Base-by-base conservation (phyloP, 2,113 vertebrate genomes). In the Cisticola juncidis region DNA sequence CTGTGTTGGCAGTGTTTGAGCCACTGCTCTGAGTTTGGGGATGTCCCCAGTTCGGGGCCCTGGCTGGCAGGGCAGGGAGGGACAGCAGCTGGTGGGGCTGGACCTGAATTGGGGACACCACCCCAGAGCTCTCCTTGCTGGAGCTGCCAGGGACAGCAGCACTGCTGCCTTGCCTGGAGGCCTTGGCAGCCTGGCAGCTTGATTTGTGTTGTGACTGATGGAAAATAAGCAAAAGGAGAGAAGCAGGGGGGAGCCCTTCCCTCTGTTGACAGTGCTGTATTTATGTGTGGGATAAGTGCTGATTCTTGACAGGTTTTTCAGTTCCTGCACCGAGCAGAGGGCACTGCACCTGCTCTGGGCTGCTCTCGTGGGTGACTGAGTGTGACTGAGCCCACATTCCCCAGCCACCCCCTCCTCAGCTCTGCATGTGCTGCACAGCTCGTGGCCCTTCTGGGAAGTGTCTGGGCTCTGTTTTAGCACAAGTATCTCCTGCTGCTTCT, bases 31-130 rank as follows among this genome's bases (percentile, higher is more conserved):
- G 68, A 21, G 42, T 28, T 6, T 16, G 72, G 56, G 17, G 48
- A 28, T n/a, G 5, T n/a, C 35, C 51, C 51, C 6, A 3, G 31
- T 2, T 28, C 11, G 7, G 31, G 38, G 15, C 33, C 42, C 60
- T 21, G 64, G 44, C 48, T 72, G 74, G 21, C 4, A 11, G 64
- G 38, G 38, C 15, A 12, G 80, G 58, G 64, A 60, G 50, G 69
- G 36, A 4, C 28, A 21, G 60, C 56, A 7, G 58, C 29, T 68
- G 0, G 0, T 3, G 54, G 64, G 29, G 23, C 47, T 66, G 50
- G 0, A 38, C 42, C 36, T 10, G 1, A 7, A 23, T 19, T n/a
- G 33, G 78, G 54, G 51, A 6, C 1, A 2, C 10, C 1, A 1
- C 25, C 61, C 92, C 9, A 2, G 5, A 9, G 31, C 51, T 35